Conservation (phyloP, 2,888 invertebrate species). For the Dryadula phaetusa region DNA sequence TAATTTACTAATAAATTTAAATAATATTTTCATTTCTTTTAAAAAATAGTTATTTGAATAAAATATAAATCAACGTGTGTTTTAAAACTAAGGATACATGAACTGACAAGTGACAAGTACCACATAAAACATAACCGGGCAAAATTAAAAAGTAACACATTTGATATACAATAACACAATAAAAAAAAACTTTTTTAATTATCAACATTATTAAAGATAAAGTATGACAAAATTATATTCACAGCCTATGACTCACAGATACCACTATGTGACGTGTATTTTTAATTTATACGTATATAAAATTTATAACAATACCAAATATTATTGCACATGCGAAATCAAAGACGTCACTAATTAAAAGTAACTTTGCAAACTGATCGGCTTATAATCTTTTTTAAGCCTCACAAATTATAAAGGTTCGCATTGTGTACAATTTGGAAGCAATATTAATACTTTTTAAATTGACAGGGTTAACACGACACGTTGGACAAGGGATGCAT, state of each 20-base stretch:
- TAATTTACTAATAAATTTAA: background rate
- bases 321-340: slow-evolving; percentile 3
- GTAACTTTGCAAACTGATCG: background rate
- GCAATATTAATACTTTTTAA: slow-evolving; percentile 15
- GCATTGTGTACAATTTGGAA: background rate
- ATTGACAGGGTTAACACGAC: slow-evolving; percentile 44
- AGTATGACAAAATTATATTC: background rate
- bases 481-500: slow-evolving; percentile 54
- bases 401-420: background rate
- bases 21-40: background rate
- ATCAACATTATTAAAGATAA: background rate
- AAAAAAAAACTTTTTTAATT: background rate
- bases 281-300: slow-evolving; percentile 1
- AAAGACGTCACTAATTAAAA: slow-evolving; percentile 4
- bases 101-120: background rate
- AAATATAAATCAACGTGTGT: too few relatives aligned
- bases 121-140: background rate
- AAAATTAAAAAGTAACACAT: background rate
- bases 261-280: background rate
- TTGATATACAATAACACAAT: background rate
- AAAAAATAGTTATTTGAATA: too few relatives aligned
- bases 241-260: slow-evolving; percentile 11
- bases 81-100: background rate
- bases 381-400: slow-evolving; percentile 8
- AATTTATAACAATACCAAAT: background rate